Base-by-base conservation (phyloP, 2,113 vertebrate genomes). In the Tragelaphus scriptus region DNA sequence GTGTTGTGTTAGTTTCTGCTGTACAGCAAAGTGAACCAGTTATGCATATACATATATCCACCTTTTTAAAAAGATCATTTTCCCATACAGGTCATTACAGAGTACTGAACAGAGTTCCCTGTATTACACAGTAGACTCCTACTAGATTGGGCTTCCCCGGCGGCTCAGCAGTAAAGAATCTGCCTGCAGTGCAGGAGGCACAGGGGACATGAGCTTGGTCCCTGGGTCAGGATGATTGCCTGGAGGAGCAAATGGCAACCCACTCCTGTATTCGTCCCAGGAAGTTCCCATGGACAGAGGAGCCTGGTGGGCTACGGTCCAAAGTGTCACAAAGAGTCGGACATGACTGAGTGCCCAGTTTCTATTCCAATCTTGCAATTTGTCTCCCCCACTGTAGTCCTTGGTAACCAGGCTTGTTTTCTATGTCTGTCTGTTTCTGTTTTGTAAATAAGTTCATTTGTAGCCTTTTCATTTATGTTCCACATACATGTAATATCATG, bases 11-110 rank as follows among this genome's bases (percentile, higher is more conserved):
- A 77, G 23, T 44, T 77, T 77, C 71, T 77, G 71, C 71, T 44
- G 6, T 77, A 44, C 13, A 77, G 40, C 71, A 26, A 44, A 44
- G 23, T 26, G 71, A 44, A 44, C 23, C 23, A 26, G 71, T 77
- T 26, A 26, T 26, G 14, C 40, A 23, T 71, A 36, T 23, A 21
- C n/a, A 44, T 26, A 77, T 15, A 44, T 44, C 40, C 6, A 26
- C 23, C 40, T 44, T 77, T 26, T 44, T 15, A 44, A n/a, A 75
- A 75, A 75, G 71, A 44, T 26, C 26, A 25, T 77, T 77, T 77
- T 77, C 71, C 71, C 1, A 0, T 77, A 26, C 12, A 77, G 40
- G 40, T 44, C 11, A 44, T 44, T 44, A 77, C 1, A 0, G 23
- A 26, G 12, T 77, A 77, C 7, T 26, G 40, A 77, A 44, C 26